Conservation (phyloP, 2,797 vertebrate genomes). For the Clamator glandarius region DNA sequence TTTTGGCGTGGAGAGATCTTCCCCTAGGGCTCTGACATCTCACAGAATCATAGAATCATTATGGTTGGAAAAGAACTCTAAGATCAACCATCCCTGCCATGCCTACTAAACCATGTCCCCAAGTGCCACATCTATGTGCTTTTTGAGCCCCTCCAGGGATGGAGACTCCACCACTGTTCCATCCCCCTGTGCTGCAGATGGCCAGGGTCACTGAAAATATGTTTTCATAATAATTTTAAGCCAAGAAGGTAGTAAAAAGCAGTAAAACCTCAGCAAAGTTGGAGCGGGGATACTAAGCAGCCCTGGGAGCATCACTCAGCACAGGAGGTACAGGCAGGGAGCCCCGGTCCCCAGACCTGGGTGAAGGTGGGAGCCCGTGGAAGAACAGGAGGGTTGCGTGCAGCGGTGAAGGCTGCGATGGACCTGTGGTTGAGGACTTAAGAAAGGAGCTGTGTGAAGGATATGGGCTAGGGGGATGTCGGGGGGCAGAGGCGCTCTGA, state of each 20-base stretch:
- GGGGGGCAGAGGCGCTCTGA: not conserved
- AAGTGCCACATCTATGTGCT: too few species aligned
- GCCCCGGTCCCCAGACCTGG: rapidly evolving
- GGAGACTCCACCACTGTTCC: too few species aligned
- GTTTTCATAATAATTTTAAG: rapidly evolving
- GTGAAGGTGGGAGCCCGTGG: not conserved
- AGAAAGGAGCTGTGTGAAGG: not conserved
- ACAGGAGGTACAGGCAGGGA: not conserved
- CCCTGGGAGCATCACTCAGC: rapidly evolving
- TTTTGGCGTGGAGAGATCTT: not conserved
- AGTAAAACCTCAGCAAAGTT: not conserved
- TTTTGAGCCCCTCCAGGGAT: too few species aligned
- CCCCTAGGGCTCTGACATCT: not conserved
- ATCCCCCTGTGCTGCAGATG: not conserved
- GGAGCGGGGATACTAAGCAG: not conserved
- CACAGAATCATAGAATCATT: too few species aligned
- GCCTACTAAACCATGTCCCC: too few species aligned
- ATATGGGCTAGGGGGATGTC: rapidly evolving
- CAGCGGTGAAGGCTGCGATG: not conserved
- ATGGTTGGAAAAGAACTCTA: too few species aligned
- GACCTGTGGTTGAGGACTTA: too few species aligned
- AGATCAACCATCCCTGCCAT: too few species aligned
- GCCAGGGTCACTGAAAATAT: not conserved
- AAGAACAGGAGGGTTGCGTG: not conserved
- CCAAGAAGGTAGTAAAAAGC: not conserved